A percentile compares a stretch with the other conserved stretches of the same genome.
phyloP scores from a whole-genome alignment of 2,888 invertebrate species.

The Drosophila formosana region DNA sequence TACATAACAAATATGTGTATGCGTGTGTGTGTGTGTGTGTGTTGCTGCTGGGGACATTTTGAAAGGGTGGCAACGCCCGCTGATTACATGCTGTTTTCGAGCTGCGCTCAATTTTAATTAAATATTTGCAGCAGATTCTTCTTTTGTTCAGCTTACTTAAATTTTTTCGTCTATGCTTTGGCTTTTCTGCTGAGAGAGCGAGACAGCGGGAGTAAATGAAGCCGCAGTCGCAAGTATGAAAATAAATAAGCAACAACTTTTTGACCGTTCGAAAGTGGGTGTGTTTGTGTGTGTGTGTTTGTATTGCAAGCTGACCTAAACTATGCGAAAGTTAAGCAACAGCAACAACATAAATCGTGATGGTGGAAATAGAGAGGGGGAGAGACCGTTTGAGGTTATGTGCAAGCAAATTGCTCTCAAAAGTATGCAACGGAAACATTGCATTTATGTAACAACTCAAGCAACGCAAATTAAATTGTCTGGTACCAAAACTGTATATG shows the following conservation, averaged over 20 bases:
- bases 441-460: slow-evolving; percentile 62
- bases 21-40: neutral
- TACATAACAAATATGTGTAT: slow-evolving; percentile 26
- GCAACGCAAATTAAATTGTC: slow-evolving; percentile 63
- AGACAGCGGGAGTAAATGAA: slow-evolving; percentile 6
- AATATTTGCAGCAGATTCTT: slow-evolving; percentile 54
- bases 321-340: slow-evolving; percentile 36
- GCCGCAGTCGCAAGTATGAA: slow-evolving; percentile 57
- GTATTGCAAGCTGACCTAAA: slow-evolving; percentile 24
- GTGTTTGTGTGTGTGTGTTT: slow-evolving; percentile 1
- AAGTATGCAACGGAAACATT: slow-evolving; percentile 67
- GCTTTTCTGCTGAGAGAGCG: slow-evolving; percentile 10
- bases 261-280: slow-evolving; percentile 46
- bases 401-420: slow-evolving; percentile 62
- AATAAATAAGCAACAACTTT: slow-evolving; percentile 62
- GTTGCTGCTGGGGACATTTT: neutral
- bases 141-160: slow-evolving; percentile 1
- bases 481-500: slow-evolving; percentile 5
- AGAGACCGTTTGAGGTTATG: slow-evolving; percentile 31
- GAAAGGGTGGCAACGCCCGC: slow-evolving; percentile 33
- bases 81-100: slow-evolving; percentile 1
- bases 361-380: neutral
- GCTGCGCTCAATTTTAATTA: slow-evolving; percentile 61
- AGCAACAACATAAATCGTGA: slow-evolving; percentile 18
- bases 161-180: neutral